A percentile compares a stretch with the other conserved stretches of the same genome.
Evolutionary conservation across 2,888 invertebrate species (phyloP).

Genomic region (Phortica magna): DNA sequence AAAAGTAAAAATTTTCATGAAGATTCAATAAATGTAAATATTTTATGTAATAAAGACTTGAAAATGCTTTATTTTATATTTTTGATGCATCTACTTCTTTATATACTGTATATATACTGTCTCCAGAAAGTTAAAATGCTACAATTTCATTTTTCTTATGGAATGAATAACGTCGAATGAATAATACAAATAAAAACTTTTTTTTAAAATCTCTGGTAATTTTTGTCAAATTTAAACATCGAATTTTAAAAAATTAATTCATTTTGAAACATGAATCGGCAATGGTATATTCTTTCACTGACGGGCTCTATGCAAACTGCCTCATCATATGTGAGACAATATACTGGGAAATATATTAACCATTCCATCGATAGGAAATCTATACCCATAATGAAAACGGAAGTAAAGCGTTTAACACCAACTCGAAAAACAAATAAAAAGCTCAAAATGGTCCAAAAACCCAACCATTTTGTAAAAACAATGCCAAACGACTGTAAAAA

Average conservation of each 20-base stretch:
- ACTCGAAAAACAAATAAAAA: background rate
- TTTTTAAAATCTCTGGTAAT: background rate
- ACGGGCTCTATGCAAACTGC: background rate
- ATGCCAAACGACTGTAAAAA: background rate
- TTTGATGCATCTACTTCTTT: background rate
- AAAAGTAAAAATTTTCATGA: background rate
- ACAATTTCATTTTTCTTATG: no score
- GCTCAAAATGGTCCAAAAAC: background rate
- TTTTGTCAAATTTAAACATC: background rate
- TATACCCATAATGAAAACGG: background rate
- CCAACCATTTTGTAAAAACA: background rate
- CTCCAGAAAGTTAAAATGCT: no score
- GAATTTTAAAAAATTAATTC: background rate
- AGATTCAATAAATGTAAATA: conserved; percentile 23
- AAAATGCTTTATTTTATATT: background rate
- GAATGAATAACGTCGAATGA: no score
- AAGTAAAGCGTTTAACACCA: background rate
- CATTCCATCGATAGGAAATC: background rate
- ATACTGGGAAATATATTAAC: background rate
- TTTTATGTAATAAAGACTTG: conserved; percentile 19
- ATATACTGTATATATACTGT: background rate
- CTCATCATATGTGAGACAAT: background rate
- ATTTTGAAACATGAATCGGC: background rate
- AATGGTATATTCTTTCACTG: background rate
- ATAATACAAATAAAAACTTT: background rate